Evolutionary conservation across 2,888 invertebrate species (phyloP), one percentile per base, ranked within the genome.

Genomic region (Neuroscelio doddi): DNA sequence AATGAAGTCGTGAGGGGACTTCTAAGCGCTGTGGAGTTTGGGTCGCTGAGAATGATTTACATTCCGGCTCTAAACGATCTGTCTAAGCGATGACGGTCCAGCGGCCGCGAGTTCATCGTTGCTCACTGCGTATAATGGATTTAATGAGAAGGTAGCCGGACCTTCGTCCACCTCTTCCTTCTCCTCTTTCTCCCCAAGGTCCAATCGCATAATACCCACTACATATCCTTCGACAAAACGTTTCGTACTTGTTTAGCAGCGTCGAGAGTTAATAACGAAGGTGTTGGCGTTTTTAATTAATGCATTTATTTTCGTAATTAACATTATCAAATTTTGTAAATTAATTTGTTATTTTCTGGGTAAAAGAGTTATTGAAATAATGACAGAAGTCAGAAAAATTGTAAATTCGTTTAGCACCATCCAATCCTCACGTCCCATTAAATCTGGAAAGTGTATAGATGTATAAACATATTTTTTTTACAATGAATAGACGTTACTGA

Each of bases 101-200:
- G 27, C 36, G 10, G 49, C 42, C 45, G 41, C 27, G 42, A 66
- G 70, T 72, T 72, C 72, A 70, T 69, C 73, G 72, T 58, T 71
- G 74, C 67, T 75, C 75, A 71, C 68, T 71, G 64, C 70, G 64
- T 70, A 73, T 79, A 79, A 80, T 79, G 74, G 75, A 79, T 79
- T 77, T 80, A 80, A 80, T 79, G 76, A 78, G 73, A 74, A 70
- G 78, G 72, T 74, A 72, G 69, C 71, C 64, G 27, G 39, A 57
- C 34, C 49, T 29, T 47, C 32, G 39, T 53, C 52, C 36, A n/a
- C 26, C 53, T 32, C 3, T 5, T 42, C 8, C 15, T n/a, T 36
- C 42, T 34, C 42, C 26, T 38, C 36, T 49, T 42, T 52, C 47
- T 24, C 15, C 56, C 56, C 21, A 39, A 39, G 39, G 39, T 17